Evolutionary conservation across 1,140 invertebrate genomes (phyloP).

Genomic region (Eueides isabella): DNA sequence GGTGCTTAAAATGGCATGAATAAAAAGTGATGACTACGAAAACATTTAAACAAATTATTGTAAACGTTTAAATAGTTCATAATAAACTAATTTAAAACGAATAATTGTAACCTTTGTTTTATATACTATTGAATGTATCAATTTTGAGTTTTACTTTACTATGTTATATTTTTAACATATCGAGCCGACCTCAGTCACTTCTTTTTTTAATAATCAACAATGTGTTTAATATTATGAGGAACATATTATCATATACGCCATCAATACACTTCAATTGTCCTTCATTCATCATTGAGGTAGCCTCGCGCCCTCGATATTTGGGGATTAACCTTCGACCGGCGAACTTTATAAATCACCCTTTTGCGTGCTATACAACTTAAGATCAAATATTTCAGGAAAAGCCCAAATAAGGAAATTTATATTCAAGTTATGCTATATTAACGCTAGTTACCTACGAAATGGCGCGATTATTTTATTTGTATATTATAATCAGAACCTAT

Average conservation of each 20-base stretch:
- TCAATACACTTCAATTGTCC: not conserved
- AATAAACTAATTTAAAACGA: too few species aligned
- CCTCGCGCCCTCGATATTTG: constrained; percentile 36
- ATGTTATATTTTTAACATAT: too few species aligned
- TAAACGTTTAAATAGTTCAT: too few species aligned
- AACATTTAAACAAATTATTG: too few species aligned
- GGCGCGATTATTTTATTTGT: not conserved
- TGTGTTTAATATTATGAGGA: not conserved
- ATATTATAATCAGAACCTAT: too few species aligned
- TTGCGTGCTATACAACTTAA: constrained; percentile 34
- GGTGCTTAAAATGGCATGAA: too few species aligned
- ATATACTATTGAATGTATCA: too few species aligned
- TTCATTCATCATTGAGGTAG: constrained; percentile 32
- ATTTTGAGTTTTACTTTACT: too few species aligned
- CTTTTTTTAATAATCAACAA: not conserved
- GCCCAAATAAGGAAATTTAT: constrained; percentile 15
- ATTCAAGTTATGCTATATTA: constrained; percentile 8
- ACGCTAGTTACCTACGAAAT: not conserved
- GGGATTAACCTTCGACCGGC: constrained; percentile 32
- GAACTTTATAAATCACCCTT: constrained; percentile 33
- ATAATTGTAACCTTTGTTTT: too few species aligned
- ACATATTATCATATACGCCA: not conserved
- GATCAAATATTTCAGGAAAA: constrained; percentile 23
- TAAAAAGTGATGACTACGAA: too few species aligned
- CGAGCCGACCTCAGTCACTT: not conserved